Base-by-base conservation (phyloP, 2,113 vertebrate species). In the Oreochromis tanganicae region DNA sequence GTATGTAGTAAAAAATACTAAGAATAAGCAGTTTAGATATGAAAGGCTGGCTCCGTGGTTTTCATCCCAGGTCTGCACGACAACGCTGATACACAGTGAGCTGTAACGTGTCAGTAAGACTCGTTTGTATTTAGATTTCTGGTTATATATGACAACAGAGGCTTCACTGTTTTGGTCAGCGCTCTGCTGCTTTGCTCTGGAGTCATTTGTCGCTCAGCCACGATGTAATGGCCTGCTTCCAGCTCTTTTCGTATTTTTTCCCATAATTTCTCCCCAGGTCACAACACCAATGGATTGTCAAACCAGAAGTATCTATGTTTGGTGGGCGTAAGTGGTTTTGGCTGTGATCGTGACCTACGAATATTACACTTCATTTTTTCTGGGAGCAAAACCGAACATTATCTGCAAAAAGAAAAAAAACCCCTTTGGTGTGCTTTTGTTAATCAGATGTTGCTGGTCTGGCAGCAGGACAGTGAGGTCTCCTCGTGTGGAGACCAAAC, bases 181-280 rank as follows among this genome's bases (percentile, higher is more conserved):
- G 4, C 61, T 1, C 3, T 4, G 16, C 9, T 12, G 71, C 24
- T 48, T 78, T 50, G 71, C 43, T 78, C 71, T 75, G 21, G 24
- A 75, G 2, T 50, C 16, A 12, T 78, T 50, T 8, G 46, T n/a
- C 0, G 27, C 86, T 94, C 88, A 86, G 43, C 34, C 7, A 21
- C 34, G 59, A 78, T 90, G 87, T 75, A 83, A 4, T 59, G 24
- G 84, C 90, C 90, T 90, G 93, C 90, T 81, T 92, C 89, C 88
- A 92, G 68, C 54, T 85, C 63, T 55, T 82, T 86, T 82, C 50
- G 55, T 66, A 59, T 83, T 87, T 24, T 32, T 61, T 34, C 29
- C 59, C 29, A 7, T 7, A 81, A n/a, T 29, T 63, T 81, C 41
- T 84, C 6, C 12, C 6, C 29, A 10, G 46, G 13, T 48, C n/a